Percentiles rank a stretch among this genome's conserved stretches.
These are phyloP conservation scores for Camelus dromedarius DNA, from an alignment of 2,113 vertebrate genomes.

Conservation along the genomic window DNA sequence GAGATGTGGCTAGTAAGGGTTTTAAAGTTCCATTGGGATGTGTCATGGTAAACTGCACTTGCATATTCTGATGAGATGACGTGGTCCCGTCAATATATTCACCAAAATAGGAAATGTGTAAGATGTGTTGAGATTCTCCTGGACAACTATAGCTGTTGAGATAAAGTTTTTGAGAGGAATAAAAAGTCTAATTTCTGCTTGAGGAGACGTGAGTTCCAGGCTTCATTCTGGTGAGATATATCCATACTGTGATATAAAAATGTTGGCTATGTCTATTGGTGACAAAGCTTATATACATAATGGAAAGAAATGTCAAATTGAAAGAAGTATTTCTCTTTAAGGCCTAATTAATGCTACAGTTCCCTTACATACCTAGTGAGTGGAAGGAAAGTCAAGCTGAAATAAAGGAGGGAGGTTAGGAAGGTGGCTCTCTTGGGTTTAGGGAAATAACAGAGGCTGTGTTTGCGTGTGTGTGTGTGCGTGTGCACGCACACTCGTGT, in stretches of 20 bases:
- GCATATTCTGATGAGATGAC: neutral
- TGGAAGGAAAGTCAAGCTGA: neutral
- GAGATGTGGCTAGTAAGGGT: neutral
- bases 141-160: neutral
- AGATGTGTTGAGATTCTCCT: neutral
- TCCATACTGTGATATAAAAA: neutral
- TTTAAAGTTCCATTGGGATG: neutral
- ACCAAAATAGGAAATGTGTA: neutral
- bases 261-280: neutral
- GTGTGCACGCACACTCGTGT: too few relatives aligned
- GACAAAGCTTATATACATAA: neutral
- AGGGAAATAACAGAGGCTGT: neutral
- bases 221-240: neutral
- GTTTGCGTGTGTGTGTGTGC: neutral
- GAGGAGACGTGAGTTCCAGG: neutral
- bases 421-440: neutral
- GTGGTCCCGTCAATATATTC: neutral
- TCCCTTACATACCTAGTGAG: neutral
- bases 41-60: neutral
- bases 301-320: neutral
- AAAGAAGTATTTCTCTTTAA: neutral
- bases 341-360: neutral
- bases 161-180: neutral
- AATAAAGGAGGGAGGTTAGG: neutral
- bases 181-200: neutral